Base-by-base conservation (phyloP, 1,140 invertebrate genomes). In the Drosophila malerkotliana region DNA sequence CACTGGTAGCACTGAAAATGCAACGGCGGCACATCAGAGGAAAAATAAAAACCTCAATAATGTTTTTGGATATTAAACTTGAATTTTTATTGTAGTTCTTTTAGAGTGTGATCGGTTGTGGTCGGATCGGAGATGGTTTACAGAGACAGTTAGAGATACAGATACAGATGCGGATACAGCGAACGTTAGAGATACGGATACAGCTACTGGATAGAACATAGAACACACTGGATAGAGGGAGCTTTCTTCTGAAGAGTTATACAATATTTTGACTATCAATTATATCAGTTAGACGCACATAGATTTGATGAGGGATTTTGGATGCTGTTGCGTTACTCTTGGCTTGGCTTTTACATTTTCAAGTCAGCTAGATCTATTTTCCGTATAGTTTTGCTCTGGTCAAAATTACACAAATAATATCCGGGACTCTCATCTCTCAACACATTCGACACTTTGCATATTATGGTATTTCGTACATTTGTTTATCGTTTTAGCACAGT, bases 341-440 rank as follows among this genome's bases (percentile, higher is more conserved):
- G 26, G 18, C 56, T 47, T 58, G 39, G 30, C 41, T 69, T 76
- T 56, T 39, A 77, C 37, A 58, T 18, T 73, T 34, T 21, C 48
- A 37, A 24, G 63, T 54, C 64, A 39, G 21, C 63, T 69, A 69
- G 66, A 69, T 56, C n/a, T 87, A 82, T 83, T 88, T 88, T 30
- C 56, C 64, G 77, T 77, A 83, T 83, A 83, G 72, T 88, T 88
- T 88, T 88, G 83, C 83, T 62, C 83, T 77, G 28, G 83, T 88
- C 83, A 88, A 89, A 88, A 88, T 74, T 79, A 88, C 76, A 77
- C 78, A 77, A 88, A 88, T 88, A 88, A 83, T 72, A 84, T 75
- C 83, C 79, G 55, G 64, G 61, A 78, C 77, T 64, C 74, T 58
- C 37, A 21, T 62, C 58, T 62, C 58, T 56, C 18, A 60, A 81